phyloP scores from a whole-genome alignment of 1,140 invertebrate genomes.

The Solenopsis invicta region DNA sequence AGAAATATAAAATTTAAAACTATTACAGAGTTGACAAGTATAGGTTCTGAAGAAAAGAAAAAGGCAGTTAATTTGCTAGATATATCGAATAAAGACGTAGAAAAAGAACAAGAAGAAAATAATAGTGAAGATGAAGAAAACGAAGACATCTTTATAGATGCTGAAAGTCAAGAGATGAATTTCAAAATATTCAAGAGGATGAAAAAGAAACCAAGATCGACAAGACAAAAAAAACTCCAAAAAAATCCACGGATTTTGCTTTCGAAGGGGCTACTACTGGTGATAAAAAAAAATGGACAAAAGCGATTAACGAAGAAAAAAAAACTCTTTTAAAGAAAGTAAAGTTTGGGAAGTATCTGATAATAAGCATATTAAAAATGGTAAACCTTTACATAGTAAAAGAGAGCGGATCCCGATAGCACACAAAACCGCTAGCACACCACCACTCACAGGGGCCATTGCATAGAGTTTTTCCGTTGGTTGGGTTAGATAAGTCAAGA shows the following conservation, averaged over 20 bases:
- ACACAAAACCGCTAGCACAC: too few relatives aligned
- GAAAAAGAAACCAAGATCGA: neutral
- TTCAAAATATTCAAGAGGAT: too few relatives aligned
- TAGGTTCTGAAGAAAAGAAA: neutral
- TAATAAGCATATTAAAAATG: neutral
- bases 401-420: too few relatives aligned
- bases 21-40: neutral
- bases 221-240: neutral
- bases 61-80: neutral
- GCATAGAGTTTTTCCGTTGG: too few relatives aligned
- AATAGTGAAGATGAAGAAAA: too few relatives aligned
- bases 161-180: neutral
- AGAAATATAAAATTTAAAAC: conserved; percentile 61
- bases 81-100: neutral
- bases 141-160: too few relatives aligned
- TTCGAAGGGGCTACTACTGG: neutral
- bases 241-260: neutral
- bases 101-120: neutral
- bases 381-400: neutral
- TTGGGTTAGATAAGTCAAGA: too few relatives aligned
- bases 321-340: neutral
- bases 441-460: too few relatives aligned
- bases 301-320: conserved; percentile 1
- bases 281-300: neutral
- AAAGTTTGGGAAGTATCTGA: neutral